Evolutionary conservation across 1,140 invertebrate genomes (phyloP), one percentile per base, ranked within the genome.

Genomic region (Mamestra configurata): DNA sequence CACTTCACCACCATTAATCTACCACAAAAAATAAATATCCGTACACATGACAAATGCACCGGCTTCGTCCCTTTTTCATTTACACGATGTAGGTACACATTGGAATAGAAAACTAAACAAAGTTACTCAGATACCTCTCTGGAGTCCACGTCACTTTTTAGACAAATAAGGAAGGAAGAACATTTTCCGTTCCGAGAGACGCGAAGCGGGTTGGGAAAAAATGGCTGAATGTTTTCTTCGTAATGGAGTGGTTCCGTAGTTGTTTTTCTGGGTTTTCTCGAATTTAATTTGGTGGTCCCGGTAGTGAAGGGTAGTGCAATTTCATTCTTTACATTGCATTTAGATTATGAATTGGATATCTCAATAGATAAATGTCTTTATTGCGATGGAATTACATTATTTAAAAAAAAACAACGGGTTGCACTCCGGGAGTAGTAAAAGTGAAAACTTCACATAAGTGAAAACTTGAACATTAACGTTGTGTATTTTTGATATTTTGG

Each of bases 141-240:
- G 79, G 53, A 84, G 87, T 88, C 82, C 82, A 86, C 87, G 88
- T 91, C 88, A 91, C 87, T 89, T 46, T 89, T 91, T 93, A 89
- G 89, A 91, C 90, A 90, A 93, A 93, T 92, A 91, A 88, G 89
- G 87, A 91, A 89, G 88, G 82, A 87, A 89, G 82, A 55, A 75
- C 84, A 82, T 85, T 90, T 89, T 86, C 85, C 85, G 85, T 88
- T 88, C 72, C 57, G 76, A 82, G 78, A 82, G 78, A 77, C 77
- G 51, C 66, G 79, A 37, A 81, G 68, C 73, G 49, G 64, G 75
- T 37, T 18, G 68, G 76, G 77, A 81, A 86, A n/a, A 87, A 87
- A 85, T 77, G 40, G 24, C 13, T 13, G 46, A 72, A 75, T 68
- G 35, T 80, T 53, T 77, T 40, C 66, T 79, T 73, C 20, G 55